Evolutionary conservation across 2,888 invertebrate genomes (phyloP), one percentile per base, ranked within the genome.

Genomic region (Smittia aterrima): DNA sequence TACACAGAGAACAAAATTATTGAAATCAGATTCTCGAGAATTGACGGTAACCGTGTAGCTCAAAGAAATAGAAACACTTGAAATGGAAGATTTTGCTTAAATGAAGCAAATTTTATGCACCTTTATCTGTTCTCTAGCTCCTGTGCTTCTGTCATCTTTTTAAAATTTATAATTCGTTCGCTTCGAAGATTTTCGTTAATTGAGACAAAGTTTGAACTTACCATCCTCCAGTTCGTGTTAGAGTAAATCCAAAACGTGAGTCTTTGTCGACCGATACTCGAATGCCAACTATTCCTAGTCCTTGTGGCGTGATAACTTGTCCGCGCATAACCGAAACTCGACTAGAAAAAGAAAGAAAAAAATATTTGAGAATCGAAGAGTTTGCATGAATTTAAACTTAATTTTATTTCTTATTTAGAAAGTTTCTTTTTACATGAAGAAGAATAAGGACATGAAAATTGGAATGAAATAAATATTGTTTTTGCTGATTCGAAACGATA

Each of bases 291-390:
- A 99, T 92, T 78, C 98, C 96, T 78, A 96, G 90, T 77, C 96
- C 96, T 85, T 96, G 96, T 76, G 92, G 91, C 76, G 95, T 93
- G 78, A 96, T 90, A 81, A 99, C 97, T 85, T 95, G 93, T 78
- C 99, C 99, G 81, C 98, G 90, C 89, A 99, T 96, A 83, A 99
- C 98, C 80, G 98, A 96, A 80, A 96, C 98, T 83, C 98, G 95
- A 87, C 98, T 99, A 89, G 86, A 86, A 86, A 53, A 47, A n/a
- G n/a, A 66, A 32, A 25, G 4, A n/a, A 66, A 66, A 16, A 64
- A 58, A 32, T 66, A 38, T 32, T 32, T 32, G 9, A n/a, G 38
- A 47, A 47, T n/a, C 11, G 11, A 16, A 64, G 64, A 24, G 24
- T 64, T 18, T 13, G 22, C 18, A 64, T 16, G 24, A 64, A 11